Base-by-base conservation (phyloP, 2,113 vertebrate species). In the Eulemur rufifrons region DNA sequence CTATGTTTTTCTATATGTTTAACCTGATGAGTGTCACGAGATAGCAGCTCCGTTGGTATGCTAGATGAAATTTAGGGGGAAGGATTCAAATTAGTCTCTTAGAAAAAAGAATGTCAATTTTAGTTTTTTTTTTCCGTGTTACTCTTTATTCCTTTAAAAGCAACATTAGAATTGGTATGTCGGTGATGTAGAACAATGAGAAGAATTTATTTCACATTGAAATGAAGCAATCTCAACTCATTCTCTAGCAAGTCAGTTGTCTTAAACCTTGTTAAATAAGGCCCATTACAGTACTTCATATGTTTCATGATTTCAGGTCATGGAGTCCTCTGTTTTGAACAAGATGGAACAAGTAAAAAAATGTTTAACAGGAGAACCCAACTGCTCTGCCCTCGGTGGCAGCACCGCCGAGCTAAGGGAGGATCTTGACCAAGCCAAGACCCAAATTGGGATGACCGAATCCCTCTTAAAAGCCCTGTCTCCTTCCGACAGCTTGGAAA, bases 401-500 rank as follows among this genome's bases (percentile, higher is more conserved):
- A 98, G 96, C 92, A 93, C 98, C 39, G 98, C 98, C 34, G 98
- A 98, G 91, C 97, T 98, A 45, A 98, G 96, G 94, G 98, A 98
- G 89, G 98, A 98, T 50, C 98, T 98, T 6, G 97, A 98, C 95
- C 98, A 98, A 92, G 98, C 98, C 93, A 99, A 98, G 97, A 98
- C 98, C 37, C 98, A 98, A 90, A 98, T 98, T n/a, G 98, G 98
- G 91, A 98, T 98, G 98, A 99, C 98, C 0, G 98, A 99, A 97
- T 99, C 98, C 0, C 98, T 99, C 87, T 86, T 99, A 89, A 98
- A 99, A 89, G 98, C 98, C 80, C 96, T 99, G 39, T 98, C 98
- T 82, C 99, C 99, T 61, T 99, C 98, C 0, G 98, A 99, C 91
- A 99, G 98, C 47, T 96, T 98, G 96, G 99, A 99, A 92, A 99